Evolutionary conservation across 2,113 vertebrate species (phyloP), one percentile per base, ranked within the genome.

Genomic region (Rutilus rutilus): DNA sequence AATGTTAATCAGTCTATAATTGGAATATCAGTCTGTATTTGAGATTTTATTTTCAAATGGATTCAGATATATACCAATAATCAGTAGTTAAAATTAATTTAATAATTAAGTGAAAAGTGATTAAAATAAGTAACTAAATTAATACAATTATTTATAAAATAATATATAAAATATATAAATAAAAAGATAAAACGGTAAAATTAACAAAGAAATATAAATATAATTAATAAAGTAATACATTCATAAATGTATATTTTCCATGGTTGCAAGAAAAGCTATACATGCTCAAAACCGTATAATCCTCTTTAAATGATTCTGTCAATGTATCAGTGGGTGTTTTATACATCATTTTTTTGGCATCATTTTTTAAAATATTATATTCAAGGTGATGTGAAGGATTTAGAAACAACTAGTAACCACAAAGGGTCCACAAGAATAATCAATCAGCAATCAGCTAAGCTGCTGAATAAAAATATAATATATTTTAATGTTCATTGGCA

Each of bases 311-410:
- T 11, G 50, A 52, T 42, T 71, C 19, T 71, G 33, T 71, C 67
- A 71, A 11, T 47, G 19, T 7, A n/a, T 14, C 42, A 17, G 71
- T 45, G 23, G 39, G 10, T 74, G 23, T 74, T 74, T 21, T 19
- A 21, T 71, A 39, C 10, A 23, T 12, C 1, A 73, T 73, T 71
- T 71, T 71, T 36, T 69, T 33, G 2, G 27, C 12, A 71, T 4
- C 5, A 3, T 74, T 74, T 6, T n/a, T n/a, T 11, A 0, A 50
- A 15, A 50, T 25, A 45, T 45, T 47, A 4, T 78, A 2, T 39
- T 36, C 52, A 78, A n/a, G 59, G 59, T 64, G 78, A 65, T 64
- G 23, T 60, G 54, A 60, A 65, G 9, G 14, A 65, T 81, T 60
- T 25, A 19, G 39, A 81, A 81, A 64, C 47, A 4, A 47, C 36